Percentiles rank a stretch among this genome's conserved stretches.
Conservation (phyloP, 2,888 invertebrate species). For the Nemurella pictetii region DNA sequence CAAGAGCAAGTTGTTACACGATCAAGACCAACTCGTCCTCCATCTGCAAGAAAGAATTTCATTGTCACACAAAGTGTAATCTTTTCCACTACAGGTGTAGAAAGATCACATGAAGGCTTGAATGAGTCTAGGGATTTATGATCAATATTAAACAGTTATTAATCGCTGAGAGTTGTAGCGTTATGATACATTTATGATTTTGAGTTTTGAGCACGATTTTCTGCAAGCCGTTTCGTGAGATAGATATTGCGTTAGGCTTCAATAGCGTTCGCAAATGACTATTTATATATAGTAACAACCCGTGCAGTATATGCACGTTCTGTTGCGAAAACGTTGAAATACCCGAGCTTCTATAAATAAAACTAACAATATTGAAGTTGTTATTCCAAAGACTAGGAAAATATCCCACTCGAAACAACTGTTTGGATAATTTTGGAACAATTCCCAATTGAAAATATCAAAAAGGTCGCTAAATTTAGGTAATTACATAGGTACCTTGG, state of each 20-base stretch:
- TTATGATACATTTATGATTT: too few species aligned
- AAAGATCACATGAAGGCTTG: too few species aligned
- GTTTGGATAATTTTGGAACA: too few species aligned
- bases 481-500: too few species aligned
- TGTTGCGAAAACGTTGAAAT: neutral
- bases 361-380: neutral
- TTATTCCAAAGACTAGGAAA: neutral
- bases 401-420: neutral
- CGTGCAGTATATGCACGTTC: neutral
- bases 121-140: too few species aligned
- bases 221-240: neutral
- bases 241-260: neutral
- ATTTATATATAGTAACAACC: neutral
- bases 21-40: neutral
- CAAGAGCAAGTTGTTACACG: neutral
- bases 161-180: too few species aligned
- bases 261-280: neutral
- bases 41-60: neutral
- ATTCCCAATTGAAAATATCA: too few species aligned
- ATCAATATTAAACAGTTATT: too few species aligned
- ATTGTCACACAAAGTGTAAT: too few species aligned
- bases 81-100: too few species aligned
- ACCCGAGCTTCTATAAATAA: neutral
- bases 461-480: too few species aligned
- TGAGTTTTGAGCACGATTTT: too few species aligned